phyloP scores from a whole-genome alignment of 2,113 vertebrate species.

The Cathartes aura region DNA sequence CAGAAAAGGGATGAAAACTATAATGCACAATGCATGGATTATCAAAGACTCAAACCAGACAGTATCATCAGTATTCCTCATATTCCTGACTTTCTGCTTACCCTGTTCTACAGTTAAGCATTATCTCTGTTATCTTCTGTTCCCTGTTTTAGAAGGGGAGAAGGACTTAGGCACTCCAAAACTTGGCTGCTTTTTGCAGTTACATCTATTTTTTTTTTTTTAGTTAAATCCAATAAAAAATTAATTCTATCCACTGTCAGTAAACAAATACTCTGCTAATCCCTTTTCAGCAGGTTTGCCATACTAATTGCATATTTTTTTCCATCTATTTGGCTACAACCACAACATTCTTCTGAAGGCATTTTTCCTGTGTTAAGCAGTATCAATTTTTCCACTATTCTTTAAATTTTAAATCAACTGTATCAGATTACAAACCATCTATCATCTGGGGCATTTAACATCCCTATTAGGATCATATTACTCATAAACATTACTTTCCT shows the following conservation, averaged over 20 bases:
- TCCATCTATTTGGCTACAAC: background rate
- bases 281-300: background rate
- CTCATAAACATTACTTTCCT: background rate
- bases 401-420: background rate
- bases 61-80: background rate
- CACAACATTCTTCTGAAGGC: background rate
- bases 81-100: background rate
- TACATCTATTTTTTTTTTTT: background rate
- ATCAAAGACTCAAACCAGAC: background rate
- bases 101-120: background rate
- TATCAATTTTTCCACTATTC: background rate
- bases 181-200: background rate
- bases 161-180: background rate
- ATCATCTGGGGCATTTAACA: background rate
- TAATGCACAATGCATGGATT: background rate
- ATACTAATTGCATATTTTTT: background rate
- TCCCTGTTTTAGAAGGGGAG: background rate
- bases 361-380: background rate
- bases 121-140: background rate
- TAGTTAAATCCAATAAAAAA: background rate
- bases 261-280: background rate
- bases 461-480: background rate
- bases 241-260: background rate
- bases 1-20: background rate
- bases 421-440: background rate